Base-by-base conservation (phyloP, 2,888 invertebrate species). In the Emmelina monodactyla region DNA sequence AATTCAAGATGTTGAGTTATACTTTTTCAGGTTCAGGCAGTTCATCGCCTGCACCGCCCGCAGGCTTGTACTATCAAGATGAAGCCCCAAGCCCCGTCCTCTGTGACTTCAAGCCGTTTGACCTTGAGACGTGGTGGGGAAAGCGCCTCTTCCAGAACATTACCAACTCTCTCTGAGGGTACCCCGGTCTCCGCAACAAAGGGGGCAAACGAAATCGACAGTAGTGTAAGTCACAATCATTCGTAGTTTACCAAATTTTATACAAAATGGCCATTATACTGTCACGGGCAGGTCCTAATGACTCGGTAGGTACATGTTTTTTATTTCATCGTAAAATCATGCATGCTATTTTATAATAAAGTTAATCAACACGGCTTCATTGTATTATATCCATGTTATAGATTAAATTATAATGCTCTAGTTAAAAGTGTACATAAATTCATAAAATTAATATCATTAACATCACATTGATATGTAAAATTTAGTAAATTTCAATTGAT, bases 51-150 rank as follows among this genome's bases (percentile, higher is more conserved):
- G 67, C 70, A 16, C 75, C 79, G 16, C 70, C 75, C 22, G 64
- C 76, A 22, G 81, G 69, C 54, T 70, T 87, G 22, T 90, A 87
- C 67, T 91, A 89, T 65, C 87, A 89, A 48, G 90, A 90, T 50
- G 82, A 83, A 22, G 87, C 86, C 37, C 88, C 89, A 7, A 88
- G 87, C 57, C 82, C 86, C 22, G 79, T 82, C 15, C 78, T 91
- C 33, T 84, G 85, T 51, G 91, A 92, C 68, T 94, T 94, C 64
- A 90, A 92, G 56, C 91, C 93, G 13, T 94, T 94, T 58, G 94
- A 94, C 76, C 82, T 94, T 56, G 94, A 93, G 62, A 88, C 90
- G 22, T 94, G 92, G 90, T 94, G 93, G 92, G 92, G 92, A 42
- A 89, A 91, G 61, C 82, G 93, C 44, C 78, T 91, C 42, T 91